These are phyloP conservation scores for Penaeus indicus DNA, from an alignment of 1,140 invertebrate species.

Conservation along the genomic window DNA sequence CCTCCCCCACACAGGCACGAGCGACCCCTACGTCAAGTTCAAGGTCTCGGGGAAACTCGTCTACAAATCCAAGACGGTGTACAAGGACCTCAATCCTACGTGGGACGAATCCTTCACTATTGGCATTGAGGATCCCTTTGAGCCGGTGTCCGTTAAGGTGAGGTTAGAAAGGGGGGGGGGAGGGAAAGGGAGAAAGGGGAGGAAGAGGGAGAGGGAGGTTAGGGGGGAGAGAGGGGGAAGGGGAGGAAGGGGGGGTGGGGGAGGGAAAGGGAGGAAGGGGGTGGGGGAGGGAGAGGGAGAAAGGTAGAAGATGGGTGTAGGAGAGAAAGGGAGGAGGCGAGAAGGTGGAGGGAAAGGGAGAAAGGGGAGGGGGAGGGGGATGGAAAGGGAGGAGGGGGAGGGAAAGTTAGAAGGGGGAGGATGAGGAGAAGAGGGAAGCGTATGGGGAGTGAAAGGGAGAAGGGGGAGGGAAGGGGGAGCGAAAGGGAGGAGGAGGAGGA, in stretches of 20 bases:
- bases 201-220: background rate
- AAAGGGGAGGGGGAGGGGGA: background rate
- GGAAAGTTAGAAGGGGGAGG: background rate
- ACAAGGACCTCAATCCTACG: slow-evolving; percentile 89
- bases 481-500: background rate
- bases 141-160: slow-evolving; percentile 89
- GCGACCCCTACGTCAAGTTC: slow-evolving; percentile 99
- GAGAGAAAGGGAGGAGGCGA: background rate
- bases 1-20: slow-evolving; percentile 81
- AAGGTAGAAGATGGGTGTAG: background rate
- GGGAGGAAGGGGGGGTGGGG: background rate
- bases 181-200: background rate
- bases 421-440: background rate
- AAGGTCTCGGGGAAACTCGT: slow-evolving; percentile 89
- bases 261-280: background rate
- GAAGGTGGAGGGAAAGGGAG: background rate
- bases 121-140: slow-evolving; percentile 93
- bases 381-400: background rate
- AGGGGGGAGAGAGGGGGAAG: background rate
- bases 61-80: slow-evolving; percentile 93
- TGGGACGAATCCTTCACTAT: slow-evolving; percentile 98
- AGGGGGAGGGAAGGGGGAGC: slow-evolving; percentile 4
- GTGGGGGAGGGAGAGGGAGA: background rate
- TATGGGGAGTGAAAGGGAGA: background rate
- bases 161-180: slow-evolving; percentile 60